phyloP scores from a whole-genome alignment of 2,888 invertebrate genomes.

The Eudemis profundana region DNA sequence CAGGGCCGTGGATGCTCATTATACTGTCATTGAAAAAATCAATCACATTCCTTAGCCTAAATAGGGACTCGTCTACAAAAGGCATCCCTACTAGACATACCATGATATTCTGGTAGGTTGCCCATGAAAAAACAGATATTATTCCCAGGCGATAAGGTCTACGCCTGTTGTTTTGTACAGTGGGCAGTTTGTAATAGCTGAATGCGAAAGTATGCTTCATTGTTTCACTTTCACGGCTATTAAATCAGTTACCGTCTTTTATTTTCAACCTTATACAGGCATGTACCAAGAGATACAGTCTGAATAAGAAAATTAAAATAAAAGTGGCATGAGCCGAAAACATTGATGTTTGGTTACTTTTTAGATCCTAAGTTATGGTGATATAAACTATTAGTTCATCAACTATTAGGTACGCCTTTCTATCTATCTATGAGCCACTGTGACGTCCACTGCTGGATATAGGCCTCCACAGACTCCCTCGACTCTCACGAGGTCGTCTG shows the following conservation, averaged over 20 bases:
- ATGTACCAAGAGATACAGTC: not conserved
- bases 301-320: no score
- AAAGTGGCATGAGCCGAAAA: no score
- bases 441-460: no score
- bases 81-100: constrained; percentile 8
- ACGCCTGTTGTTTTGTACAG: not conserved
- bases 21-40: constrained; percentile 24
- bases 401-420: no score
- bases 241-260: not conserved
- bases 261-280: not conserved
- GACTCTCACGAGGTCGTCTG: no score
- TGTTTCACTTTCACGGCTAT: constrained; percentile 3
- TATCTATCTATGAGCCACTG: no score
- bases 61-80: constrained; percentile 14
- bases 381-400: no score
- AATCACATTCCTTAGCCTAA: constrained; percentile 14
- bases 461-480: no score
- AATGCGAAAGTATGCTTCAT: constrained; percentile 1
- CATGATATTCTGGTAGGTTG: not conserved
- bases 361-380: no score
- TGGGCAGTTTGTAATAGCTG: not conserved
- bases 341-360: no score
- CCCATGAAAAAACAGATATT: not conserved
- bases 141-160: not conserved
- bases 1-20: no score